These are phyloP conservation scores for Selenia dentaria DNA, from an alignment of 2,888 invertebrate species.

Conservation along the genomic window DNA sequence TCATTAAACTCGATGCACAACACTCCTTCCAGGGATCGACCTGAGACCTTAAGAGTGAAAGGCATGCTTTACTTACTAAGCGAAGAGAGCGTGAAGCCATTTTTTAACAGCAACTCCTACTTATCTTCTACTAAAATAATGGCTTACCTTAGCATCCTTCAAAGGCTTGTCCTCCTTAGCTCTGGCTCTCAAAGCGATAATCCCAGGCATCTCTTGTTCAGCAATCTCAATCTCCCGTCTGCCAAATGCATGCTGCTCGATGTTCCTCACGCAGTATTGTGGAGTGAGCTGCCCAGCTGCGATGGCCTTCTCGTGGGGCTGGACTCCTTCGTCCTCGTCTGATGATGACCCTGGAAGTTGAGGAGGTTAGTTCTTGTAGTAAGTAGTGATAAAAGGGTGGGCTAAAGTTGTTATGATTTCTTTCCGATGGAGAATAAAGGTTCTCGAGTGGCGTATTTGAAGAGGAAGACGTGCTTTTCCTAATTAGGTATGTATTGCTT, in stretches of 20 bases:
- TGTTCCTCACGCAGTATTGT: slow-evolving; percentile 97
- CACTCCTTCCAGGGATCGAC: too few species aligned
- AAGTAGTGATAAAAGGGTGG: neutral
- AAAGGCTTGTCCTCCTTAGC: slow-evolving; percentile 97
- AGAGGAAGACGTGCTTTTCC: too few species aligned
- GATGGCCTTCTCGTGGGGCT: slow-evolving; percentile 96
- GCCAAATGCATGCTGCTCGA: slow-evolving; percentile 97
- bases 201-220: slow-evolving; percentile 99
- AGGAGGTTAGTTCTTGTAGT: slow-evolving; percentile 5
- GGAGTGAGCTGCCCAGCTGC: slow-evolving; percentile 92
- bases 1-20: too few species aligned
- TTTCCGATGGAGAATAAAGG: too few species aligned
- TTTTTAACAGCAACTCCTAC: too few species aligned
- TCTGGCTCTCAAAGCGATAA: slow-evolving; percentile 96
- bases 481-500: too few species aligned
- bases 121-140: too few species aligned
- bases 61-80: too few species aligned
- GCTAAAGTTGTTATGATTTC: too few species aligned
- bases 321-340: slow-evolving; percentile 93
- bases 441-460: too few species aligned
- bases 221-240: slow-evolving; percentile 98
- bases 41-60: too few species aligned
- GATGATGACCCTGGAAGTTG: slow-evolving; percentile 92
- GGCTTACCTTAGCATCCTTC: slow-evolving; percentile 94
- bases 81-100: too few species aligned